These are phyloP conservation scores for Chaetoderma sp. DNA, from an alignment of 2,888 invertebrate species.

Conservation along the genomic window DNA sequence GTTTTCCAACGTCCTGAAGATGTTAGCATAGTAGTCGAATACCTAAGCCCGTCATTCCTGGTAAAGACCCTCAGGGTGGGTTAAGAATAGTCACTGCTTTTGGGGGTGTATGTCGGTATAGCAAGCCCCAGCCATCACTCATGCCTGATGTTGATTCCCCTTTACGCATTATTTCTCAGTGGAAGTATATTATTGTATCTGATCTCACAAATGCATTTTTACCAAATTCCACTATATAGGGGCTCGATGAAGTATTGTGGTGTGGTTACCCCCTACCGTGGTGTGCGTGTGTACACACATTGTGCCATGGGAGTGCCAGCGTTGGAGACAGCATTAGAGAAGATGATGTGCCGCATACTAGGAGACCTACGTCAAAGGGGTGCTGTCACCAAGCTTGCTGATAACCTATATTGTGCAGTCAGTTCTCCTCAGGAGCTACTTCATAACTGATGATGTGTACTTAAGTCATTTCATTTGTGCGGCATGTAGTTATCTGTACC, in stretches of 20 bases:
- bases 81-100: constrained; percentile 41
- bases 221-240: constrained; percentile 36
- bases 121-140: constrained; percentile 39
- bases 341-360: constrained; percentile 31
- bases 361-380: constrained; percentile 31
- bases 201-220: constrained; percentile 35
- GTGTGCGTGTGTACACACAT: constrained; percentile 32
- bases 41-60: constrained; percentile 45
- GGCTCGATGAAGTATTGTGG: constrained; percentile 37
- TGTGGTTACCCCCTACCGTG: constrained; percentile 35
- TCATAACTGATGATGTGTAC: too few species aligned
- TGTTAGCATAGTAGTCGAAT: constrained; percentile 34
- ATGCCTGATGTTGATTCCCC: constrained; percentile 32
- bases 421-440: not conserved
- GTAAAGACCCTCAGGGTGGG: constrained; percentile 35
- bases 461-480: too few species aligned
- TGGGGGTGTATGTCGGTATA: constrained; percentile 38
- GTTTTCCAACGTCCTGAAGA: constrained; percentile 38
- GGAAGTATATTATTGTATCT: constrained; percentile 23
- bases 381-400: constrained; percentile 26
- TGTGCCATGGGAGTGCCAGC: constrained; percentile 39
- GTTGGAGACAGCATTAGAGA: constrained; percentile 31
- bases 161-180: constrained; percentile 18
- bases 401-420: constrained; percentile 16
- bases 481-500: constrained; percentile 19